Base-by-base conservation (phyloP, 2,797 vertebrate species). In the Xiphophorus birchmanni region DNA sequence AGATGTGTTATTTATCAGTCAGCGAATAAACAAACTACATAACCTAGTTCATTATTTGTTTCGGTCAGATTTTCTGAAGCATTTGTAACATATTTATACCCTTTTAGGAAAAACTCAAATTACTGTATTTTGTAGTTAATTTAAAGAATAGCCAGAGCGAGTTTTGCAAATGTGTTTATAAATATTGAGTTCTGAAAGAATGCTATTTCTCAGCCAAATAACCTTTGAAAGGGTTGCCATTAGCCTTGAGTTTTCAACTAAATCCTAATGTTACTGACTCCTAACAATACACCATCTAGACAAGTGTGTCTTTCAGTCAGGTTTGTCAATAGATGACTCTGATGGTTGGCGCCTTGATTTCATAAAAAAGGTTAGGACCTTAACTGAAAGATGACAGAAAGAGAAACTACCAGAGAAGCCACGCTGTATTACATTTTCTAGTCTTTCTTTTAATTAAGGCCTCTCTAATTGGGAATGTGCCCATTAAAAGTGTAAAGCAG, bases 381-480 rank as follows among this genome's bases (percentile, higher is more conserved):
- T 42, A 83, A 32, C 50, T 50, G 32, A 78, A 76, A 60, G 47
- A 83, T 74, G 50, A 80, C 35, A 77, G 80, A 75, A 26, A 58
- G 26, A 65, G 74, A 74, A 72, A 45, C 18, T 32, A 45, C 77
- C 32, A 76, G 60, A 60, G 65, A 21, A 78, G 67, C 32, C 21
- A 76, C 82, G 45, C 78, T 47, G 42, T 9, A 40, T 78, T 32
- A 15, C 48, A 77, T 42, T 48, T 71, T 72, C 74, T 67, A 52
- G 74, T 87, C 67, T 35, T 48, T 26, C 83, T 87, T 90, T 85
- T 90, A 77, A 89, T 94, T 84, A 87, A 82, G 23, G 78, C 73
- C 86, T 76, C 74, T 65, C 65, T 91, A 94, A 94, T 92, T 94
- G 91, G 87, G 52, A 90, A 50, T 76, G 74, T 80, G 78, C 56